Conservation (phyloP, 2,797 vertebrate genomes). For the Dipus sagitta region DNA sequence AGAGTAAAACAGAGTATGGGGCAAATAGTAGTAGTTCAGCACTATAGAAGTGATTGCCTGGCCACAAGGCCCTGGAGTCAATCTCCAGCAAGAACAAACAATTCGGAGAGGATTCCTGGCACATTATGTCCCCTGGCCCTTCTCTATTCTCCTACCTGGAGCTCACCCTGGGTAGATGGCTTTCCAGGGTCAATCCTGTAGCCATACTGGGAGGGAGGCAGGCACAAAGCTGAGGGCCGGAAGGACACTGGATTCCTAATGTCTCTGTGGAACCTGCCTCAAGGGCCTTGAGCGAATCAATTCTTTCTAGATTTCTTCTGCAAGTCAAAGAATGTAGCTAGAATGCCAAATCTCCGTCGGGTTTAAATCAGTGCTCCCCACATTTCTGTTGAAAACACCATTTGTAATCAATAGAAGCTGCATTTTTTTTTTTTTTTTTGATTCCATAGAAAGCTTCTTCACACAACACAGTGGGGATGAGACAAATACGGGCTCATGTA, state of each 20-base stretch:
- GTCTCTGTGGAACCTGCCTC: background rate
- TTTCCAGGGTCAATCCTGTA: background rate
- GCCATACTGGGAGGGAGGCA: background rate
- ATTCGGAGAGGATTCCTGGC: background rate
- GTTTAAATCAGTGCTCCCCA: background rate
- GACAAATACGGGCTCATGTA: background rate
- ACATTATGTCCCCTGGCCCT: background rate
- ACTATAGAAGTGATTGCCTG: background rate
- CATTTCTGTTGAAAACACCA: constrained; percentile 29
- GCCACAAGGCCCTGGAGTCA: background rate
- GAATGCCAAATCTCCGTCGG: background rate
- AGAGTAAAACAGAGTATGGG: background rate
- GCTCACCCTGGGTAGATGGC: background rate
- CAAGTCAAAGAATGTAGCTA: background rate
- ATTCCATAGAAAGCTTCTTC: constrained; percentile 2
- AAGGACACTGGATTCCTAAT: background rate
- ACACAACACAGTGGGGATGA: background rate
- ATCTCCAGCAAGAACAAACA: background rate
- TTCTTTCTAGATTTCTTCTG: constrained; percentile 30
- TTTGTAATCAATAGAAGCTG: background rate
- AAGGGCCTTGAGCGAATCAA: background rate
- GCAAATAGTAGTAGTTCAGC: background rate
- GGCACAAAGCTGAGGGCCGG: background rate
- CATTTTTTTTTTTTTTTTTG: background rate
- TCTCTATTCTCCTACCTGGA: background rate